phyloP scores from a whole-genome alignment of 1,140 invertebrate genomes.

The Eriocheir sinensis region DNA sequence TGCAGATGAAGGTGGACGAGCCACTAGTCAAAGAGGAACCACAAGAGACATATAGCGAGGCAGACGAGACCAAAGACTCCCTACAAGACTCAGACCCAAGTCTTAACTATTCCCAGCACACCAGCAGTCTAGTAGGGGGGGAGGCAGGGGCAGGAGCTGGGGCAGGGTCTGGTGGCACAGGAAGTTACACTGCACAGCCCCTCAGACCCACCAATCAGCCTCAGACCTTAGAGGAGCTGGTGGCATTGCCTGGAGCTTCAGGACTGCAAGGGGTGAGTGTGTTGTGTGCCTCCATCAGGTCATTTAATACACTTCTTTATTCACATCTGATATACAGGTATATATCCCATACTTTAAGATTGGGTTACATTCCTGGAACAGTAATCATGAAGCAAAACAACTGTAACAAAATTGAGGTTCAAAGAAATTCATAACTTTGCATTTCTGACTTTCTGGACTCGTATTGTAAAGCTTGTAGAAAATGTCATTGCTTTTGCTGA shows the following conservation, averaged over 20 bases:
- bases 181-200: conserved; percentile 53
- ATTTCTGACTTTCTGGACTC: background rate
- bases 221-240: conserved; percentile 77
- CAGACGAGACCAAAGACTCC: conserved; percentile 74
- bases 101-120: conserved; percentile 57
- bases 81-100: conserved; percentile 67
- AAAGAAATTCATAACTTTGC: background rate
- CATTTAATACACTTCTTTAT: background rate
- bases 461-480: background rate
- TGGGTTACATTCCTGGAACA: background rate
- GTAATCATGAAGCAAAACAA: no score
- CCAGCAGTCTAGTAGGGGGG: conserved; percentile 55
- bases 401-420: background rate
- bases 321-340: background rate
- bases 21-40: conserved; percentile 69
- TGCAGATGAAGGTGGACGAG: conserved; percentile 65
- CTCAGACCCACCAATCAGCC: conserved; percentile 68
- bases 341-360: background rate
- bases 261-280: conserved; percentile 77
- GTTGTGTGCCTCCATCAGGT: background rate
- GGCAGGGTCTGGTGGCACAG: conserved; percentile 34
- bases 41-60: conserved; percentile 69
- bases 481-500: no score
- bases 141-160: conserved; percentile 14
- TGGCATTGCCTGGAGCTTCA: conserved; percentile 76